A percentile compares a stretch with the other conserved stretches of the same genome.
phyloP scores from a whole-genome alignment of 2,113 vertebrate species.

The Felis catus region DNA sequence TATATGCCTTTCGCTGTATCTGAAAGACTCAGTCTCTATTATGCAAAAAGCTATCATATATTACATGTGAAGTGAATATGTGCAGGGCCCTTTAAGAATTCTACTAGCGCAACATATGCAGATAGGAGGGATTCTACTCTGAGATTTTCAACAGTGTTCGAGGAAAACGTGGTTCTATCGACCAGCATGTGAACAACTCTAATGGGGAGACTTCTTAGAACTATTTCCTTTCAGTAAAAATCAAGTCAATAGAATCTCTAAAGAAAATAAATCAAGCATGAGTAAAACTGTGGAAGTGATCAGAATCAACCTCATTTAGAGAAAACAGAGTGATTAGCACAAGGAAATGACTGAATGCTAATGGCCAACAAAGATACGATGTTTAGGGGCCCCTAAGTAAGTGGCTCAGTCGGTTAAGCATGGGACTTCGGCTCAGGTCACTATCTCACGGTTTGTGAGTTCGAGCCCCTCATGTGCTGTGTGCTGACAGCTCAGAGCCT shows the following conservation, averaged over 20 bases:
- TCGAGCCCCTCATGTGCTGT: too few relatives aligned
- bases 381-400: neutral
- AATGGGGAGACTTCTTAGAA: neutral
- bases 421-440: too few relatives aligned
- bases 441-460: too few relatives aligned
- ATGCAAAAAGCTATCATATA: neutral
- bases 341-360: neutral
- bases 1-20: neutral
- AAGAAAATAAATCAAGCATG: constrained; percentile 10
- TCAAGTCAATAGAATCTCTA: neutral
- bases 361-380: neutral
- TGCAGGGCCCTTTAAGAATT: neutral
- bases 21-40: neutral
- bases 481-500: too few relatives aligned
- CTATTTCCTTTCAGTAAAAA: constrained; percentile 9
- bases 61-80: neutral
- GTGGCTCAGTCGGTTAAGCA: too few relatives aligned
- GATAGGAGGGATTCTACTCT: neutral
- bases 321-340: neutral
- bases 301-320: constrained; percentile 1
- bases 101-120: neutral
- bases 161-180: neutral
- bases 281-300: neutral
- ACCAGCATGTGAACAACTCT: neutral
- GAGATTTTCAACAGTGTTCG: neutral